phyloP scores from a whole-genome alignment of 2,888 invertebrate genomes.

The Cordylochernes scorpioides region DNA sequence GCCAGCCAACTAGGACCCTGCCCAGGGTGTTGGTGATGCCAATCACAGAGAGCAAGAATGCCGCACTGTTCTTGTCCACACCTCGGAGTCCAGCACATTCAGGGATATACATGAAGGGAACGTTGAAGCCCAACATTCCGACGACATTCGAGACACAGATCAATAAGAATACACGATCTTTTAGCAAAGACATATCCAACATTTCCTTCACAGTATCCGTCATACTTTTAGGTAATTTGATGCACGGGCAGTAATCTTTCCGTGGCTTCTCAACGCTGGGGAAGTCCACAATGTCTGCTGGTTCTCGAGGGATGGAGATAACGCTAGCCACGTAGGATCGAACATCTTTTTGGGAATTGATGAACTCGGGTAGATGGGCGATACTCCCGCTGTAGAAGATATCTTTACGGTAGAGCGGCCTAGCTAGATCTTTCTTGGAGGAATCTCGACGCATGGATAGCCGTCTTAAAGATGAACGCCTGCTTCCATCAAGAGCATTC shows the following conservation, averaged over 20 bases:
- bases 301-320: conserved; percentile 43
- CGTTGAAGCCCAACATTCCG: conserved; percentile 88
- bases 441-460: no score
- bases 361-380: conserved; percentile 62
- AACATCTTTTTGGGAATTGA: conserved; percentile 61
- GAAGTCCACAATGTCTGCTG: no score
- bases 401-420: conserved; percentile 77
- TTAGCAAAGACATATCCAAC: conserved; percentile 64
- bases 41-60: conserved; percentile 23
- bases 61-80: conserved; percentile 24
- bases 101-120: conserved; percentile 81
- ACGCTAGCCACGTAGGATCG: conserved; percentile 72
- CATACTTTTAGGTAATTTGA: conserved; percentile 20
- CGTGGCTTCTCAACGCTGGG: conserved; percentile 3
- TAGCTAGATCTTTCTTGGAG: conserved; percentile 36
- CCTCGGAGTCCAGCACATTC: conserved; percentile 38
- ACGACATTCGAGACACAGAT: conserved; percentile 80
- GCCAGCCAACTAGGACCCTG: conserved; percentile 59
- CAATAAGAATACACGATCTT: conserved; percentile 64
- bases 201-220: conserved; percentile 39
- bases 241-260: conserved; percentile 9
- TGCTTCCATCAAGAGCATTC: conserved; percentile 9
- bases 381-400: conserved; percentile 94
- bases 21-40: conserved; percentile 75
- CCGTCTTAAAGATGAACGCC: conserved; percentile 6